phyloP scores from a whole-genome alignment of 1,140 invertebrate genomes.

The Theocolax elegans region DNA sequence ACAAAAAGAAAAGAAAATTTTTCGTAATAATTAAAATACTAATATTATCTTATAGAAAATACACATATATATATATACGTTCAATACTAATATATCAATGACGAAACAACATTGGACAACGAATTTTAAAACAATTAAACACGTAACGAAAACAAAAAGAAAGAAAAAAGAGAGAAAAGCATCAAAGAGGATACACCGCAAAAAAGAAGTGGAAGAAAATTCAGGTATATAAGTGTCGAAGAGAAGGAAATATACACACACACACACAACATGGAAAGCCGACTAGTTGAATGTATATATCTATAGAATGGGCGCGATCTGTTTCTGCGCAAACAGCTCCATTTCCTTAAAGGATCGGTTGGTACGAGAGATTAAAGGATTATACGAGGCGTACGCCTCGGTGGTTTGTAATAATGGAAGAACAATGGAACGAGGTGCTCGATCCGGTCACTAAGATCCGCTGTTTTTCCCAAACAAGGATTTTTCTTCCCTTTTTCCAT shows the following conservation, averaged over 20 bases:
- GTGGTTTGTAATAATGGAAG: constrained; percentile 58
- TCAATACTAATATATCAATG: no score
- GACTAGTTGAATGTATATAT: not conserved
- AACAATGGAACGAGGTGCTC: constrained; percentile 54
- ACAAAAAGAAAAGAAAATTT: no score
- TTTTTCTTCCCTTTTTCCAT: constrained; percentile 25
- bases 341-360: constrained; percentile 55
- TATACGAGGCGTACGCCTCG: constrained; percentile 59
- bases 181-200: not conserved
- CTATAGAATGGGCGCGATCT: not conserved
- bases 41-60: no score
- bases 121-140: no score
- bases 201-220: not conserved
- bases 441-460: constrained; percentile 46
- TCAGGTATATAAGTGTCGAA: not conserved
- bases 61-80: no score
- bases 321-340: constrained; percentile 55
- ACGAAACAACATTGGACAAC: no score
- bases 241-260: no score
- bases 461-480: constrained; percentile 56
- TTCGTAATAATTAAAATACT: no score
- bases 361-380: constrained; percentile 60
- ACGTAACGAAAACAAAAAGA: no score
- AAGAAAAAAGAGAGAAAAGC: not conserved
- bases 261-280: no score